phyloP scores from a whole-genome alignment of 2,888 invertebrate genomes.

The Blera fallax region DNA sequence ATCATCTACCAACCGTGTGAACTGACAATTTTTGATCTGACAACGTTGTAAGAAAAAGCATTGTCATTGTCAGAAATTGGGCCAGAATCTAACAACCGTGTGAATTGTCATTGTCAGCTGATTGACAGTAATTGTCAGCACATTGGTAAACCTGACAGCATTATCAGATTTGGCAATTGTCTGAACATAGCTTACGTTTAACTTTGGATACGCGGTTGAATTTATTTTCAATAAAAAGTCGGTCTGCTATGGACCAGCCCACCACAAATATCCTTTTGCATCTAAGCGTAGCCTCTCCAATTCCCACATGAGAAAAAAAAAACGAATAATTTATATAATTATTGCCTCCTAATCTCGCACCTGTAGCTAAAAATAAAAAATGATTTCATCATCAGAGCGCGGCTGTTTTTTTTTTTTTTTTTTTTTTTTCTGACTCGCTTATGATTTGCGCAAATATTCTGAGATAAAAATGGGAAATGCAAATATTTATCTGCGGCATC shows the following conservation, averaged over 20 bases:
- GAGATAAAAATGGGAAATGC: conserved; percentile 19
- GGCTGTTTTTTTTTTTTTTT: neutral
- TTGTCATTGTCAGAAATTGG: too few relatives aligned
- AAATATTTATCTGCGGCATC: conserved; percentile 47
- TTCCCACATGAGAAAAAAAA: neutral
- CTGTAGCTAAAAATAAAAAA: conserved; percentile 46
- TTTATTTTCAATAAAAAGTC: too few relatives aligned
- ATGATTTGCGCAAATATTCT: conserved; percentile 28
- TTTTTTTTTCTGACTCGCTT: conserved; percentile 7
- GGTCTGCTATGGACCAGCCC: neutral
- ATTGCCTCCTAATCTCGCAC: conserved; percentile 38
- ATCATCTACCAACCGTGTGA: too few relatives aligned
- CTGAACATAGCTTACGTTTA: too few relatives aligned
- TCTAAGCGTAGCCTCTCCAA: neutral
- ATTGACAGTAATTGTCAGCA: too few relatives aligned
- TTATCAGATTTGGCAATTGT: too few relatives aligned
- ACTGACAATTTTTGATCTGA: too few relatives aligned
- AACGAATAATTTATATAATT: conserved; percentile 1
- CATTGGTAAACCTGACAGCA: too few relatives aligned
- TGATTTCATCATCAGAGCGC: conserved; percentile 11
- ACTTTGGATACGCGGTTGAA: too few relatives aligned
- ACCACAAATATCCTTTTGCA: neutral
- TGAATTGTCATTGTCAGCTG: too few relatives aligned
- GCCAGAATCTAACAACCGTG: too few relatives aligned
- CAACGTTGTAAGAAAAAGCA: too few relatives aligned